phyloP scores from a whole-genome alignment of 1,140 invertebrate species.

The Harpegnathos saltator region DNA sequence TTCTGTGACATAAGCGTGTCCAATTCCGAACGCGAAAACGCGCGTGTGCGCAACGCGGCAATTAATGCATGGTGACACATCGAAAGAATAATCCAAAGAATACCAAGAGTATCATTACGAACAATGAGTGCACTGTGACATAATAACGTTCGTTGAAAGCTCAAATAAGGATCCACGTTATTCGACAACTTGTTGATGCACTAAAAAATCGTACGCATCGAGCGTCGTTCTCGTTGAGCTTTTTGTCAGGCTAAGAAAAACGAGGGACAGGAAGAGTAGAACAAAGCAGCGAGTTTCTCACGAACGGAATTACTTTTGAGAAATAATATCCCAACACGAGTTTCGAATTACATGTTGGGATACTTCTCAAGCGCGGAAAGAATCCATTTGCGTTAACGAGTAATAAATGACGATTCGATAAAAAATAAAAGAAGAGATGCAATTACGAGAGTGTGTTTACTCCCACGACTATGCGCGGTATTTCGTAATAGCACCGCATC shows the following conservation, averaged over 20 bases:
- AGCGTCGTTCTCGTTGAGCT: no score
- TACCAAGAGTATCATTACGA: background rate
- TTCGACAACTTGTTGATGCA: background rate
- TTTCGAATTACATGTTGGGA: no score
- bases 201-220: no score
- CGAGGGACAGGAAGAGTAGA: no score
- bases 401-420: background rate
- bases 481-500: background rate
- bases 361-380: background rate
- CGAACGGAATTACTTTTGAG: background rate
- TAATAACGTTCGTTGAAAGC: background rate
- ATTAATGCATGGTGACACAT: no score
- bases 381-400: no score
- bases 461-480: background rate
- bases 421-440: no score
- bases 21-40: constrained; percentile 7
- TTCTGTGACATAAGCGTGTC: background rate
- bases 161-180: background rate
- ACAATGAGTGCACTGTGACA: background rate
- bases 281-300: no score
- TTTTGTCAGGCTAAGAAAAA: no score
- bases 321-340: background rate
- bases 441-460: background rate
- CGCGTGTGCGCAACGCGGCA: background rate
- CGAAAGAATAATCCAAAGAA: background rate